Evolutionary conservation across 2,888 invertebrate genomes (phyloP), one percentile per base, ranked within the genome.

Genomic region (Drosophila lacicola): DNA sequence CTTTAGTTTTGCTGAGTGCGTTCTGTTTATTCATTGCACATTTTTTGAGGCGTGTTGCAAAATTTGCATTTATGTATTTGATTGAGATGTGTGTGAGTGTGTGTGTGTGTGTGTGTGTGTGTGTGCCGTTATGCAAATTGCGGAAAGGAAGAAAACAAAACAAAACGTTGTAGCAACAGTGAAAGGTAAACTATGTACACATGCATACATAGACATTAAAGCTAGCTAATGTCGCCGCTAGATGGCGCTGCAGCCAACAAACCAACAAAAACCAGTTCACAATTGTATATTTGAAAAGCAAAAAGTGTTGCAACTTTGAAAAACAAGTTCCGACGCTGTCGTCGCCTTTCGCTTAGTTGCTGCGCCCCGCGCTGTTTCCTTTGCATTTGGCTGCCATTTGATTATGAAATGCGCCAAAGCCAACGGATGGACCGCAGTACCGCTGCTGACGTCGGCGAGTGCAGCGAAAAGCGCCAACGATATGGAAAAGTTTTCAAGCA

Each of bases 241-340:
- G 81, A 70, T 80, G 81, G 81, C 82, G 82, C 77, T 73, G 55
- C 39, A 44, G 10, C 19, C 25, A 47, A 37, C 39, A 39, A 39
- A 29, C 21, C 4, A 58, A 49, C 55, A 36, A 41, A 78, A 82
- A 82, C 85, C 82, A 58, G 85, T 85, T 82, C 69, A 65, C 68
- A 64, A 66, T 49, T 25, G 46, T 51, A 45, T 39, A 39, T 57
- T 70, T 53, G 45, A 74, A 64, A 69, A 70, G 68, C 68, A 74
- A 74, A 71, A 63, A 75, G 47, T 67, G 64, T 83, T 84, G 84
- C 74, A 80, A 80, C 61, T 66, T 62, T 61, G 45, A 6, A 67
- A 81, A 82, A 81, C 82, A 82, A 84, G 82, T 84, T 85, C 82
- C 82, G 73, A 63, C 66, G 51, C 39, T 49, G 14, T 14, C 44